Evolutionary conservation across 2,888 invertebrate genomes (phyloP), one percentile per base, ranked within the genome.

Genomic region (Nomada goodeniana): DNA sequence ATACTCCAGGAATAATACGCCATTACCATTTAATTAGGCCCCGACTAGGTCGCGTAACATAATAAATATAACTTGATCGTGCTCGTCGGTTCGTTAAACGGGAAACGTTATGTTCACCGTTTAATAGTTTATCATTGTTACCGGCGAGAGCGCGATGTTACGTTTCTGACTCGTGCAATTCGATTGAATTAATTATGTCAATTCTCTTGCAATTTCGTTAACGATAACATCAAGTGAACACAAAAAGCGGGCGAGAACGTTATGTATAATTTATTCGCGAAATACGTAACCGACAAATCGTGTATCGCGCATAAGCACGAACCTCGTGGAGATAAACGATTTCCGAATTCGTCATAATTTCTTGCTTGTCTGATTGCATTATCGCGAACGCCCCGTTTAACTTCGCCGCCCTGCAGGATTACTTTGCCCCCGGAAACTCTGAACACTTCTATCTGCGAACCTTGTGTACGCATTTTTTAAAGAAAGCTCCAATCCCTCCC

Each of bases 11-110:
- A 79, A 73, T 85, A 87, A 82, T 74, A 75, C 61, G 79, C 79
- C 82, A 82, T 86, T 80, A 86, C 82, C 74, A 75, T 87, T 86
- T 87, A 86, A 86, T 86, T 86, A 85, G 80, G 69, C 76, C 78
- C 57, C 65, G 67, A 70, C 76, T 80, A 76, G 78, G 80, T 85
- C 70, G 70, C 79, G 69, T 80, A 86, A 79, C 74, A 70, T 79
- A 83, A 73, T 87, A 80, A 83, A 87, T 85, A 83, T 64, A 60
- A 61, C 55, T 74, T 70, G 83, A 86, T 85, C 68, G 69, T 64
- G 76, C 76, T 87, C 60, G 80, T 50, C 72, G 83, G 72, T 68
- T 88, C 83, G 79, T 87, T 87, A 86, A 88, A 77, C 80, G 55
- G 50, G 78, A 69, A 82, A 80, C 82, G 84, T 86, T 87, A 87